Evolutionary conservation across 2,113 vertebrate species (phyloP), one percentile per base, ranked within the genome.

Genomic region (Psammodynastes pulverulentus): DNA sequence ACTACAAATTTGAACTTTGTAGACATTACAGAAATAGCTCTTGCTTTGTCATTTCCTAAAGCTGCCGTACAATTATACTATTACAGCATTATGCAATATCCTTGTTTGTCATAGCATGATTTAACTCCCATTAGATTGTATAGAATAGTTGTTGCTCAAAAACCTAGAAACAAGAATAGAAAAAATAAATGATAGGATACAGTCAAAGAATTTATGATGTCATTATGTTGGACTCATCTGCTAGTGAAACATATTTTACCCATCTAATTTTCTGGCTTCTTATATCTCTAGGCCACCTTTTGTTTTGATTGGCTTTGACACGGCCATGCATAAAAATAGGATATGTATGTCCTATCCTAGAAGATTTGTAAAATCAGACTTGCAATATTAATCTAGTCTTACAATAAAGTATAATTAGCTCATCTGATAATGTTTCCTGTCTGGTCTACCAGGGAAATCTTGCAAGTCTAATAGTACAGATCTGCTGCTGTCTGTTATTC

Each of bases 21-120:
- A 34, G 58, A 49, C 86, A 72, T 92, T 92, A 48, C 58, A 88
- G 91, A 52, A 92, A 88, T 88, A 92, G 58, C 48, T 88, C 87
- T 92, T 88, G 56, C n/a, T 87, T 87, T 86, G 52, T 88, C 17
- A 52, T 9, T n/a, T 92, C 34, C 26, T 87, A 72, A 87, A 91
- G 23, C 56, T 87, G 39, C 85, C 48, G 39, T 46, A 86, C 21
- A 91, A 26, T 87, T 2, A 34, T 87, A 45, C n/a, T 58, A 39
- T 58, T 91, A 56, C 21, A 90, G 29, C n/a, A 39, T 49, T 86
- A 6, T 79, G 58, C 48, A 88, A 79, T 43, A 52, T 52, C 29
- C 53, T 45, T 79, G 56, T 88, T 53, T 72, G 34, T 92, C 34
- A 88, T n/a, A 62, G 19, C 1, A 45, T 54, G 21, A 62, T 91